A percentile compares a stretch with the other conserved stretches of the same genome.
These are phyloP conservation scores for Zalophus californianus DNA, from an alignment of 2,797 vertebrate species.

Conservation along the genomic window DNA sequence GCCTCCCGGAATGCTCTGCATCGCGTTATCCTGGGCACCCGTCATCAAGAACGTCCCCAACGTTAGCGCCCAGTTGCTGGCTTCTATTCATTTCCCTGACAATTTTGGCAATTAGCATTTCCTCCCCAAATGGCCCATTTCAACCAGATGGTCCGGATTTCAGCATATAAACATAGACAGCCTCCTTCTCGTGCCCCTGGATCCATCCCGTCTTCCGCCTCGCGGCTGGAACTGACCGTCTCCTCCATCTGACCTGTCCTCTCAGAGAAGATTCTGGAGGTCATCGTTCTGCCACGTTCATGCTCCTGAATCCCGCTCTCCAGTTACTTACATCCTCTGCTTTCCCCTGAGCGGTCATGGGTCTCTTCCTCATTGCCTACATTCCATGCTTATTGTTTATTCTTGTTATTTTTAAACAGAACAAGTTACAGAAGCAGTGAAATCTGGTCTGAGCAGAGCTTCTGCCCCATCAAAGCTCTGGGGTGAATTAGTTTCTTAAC, in stretches of 20 bases:
- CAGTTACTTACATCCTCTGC: neutral
- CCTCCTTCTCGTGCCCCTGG: accelerated
- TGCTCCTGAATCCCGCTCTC: neutral
- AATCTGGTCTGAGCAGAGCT: neutral
- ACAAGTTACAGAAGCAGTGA: neutral
- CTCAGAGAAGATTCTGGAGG: neutral
- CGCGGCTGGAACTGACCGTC: neutral
- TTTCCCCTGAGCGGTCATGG: accelerated
- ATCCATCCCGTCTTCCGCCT: accelerated
- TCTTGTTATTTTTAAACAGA: neutral
- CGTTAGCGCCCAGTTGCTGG: accelerated
- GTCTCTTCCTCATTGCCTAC: neutral
- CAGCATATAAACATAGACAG: accelerated
- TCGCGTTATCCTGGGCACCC: accelerated
- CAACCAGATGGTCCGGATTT: neutral
- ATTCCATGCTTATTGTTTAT: accelerated
- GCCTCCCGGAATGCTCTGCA: accelerated
- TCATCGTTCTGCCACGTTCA: neutral
- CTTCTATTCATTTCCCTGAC: neutral
- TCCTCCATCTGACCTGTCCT: neutral
- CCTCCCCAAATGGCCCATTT: neutral
- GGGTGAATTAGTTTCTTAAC: neutral
- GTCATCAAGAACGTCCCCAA: accelerated
- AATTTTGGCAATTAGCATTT: neutral
- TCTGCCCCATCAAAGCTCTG: neutral